A percentile compares a stretch with the other conserved stretches of the same genome.
Conservation (phyloP, 2,797 vertebrate genomes). For the Coranthus polyacanthus region DNA sequence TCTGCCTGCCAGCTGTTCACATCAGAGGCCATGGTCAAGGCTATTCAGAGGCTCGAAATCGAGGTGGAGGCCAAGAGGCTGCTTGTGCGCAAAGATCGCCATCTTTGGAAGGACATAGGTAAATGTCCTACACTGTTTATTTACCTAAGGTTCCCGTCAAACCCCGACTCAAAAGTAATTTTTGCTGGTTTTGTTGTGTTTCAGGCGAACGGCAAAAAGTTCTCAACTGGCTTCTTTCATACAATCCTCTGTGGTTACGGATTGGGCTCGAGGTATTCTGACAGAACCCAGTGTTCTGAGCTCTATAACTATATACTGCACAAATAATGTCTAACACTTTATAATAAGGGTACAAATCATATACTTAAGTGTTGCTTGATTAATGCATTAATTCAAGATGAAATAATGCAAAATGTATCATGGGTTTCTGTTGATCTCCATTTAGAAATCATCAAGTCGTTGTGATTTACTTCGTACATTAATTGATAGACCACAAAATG, state of each 20-base stretch:
- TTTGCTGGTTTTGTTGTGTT: neutral
- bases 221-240: slow-evolving; percentile 94
- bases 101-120: slow-evolving; percentile 98
- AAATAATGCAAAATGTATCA: no score
- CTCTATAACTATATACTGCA: neutral
- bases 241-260: slow-evolving; percentile 96
- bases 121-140: slow-evolving; percentile 38
- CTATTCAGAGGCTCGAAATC: slow-evolving; percentile 91
- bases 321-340: no score
- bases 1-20: slow-evolving; percentile 91
- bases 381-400: no score
- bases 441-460: no score
- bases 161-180: neutral
- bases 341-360: no score
- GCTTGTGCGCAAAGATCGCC: slow-evolving; percentile 92
- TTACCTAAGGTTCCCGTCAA: no score
- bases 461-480: no score
- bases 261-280: slow-evolving; percentile 93
- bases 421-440: no score
- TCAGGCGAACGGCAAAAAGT: slow-evolving; percentile 93
- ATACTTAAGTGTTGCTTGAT: no score
- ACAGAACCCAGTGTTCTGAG: neutral
- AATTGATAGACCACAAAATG: no score
- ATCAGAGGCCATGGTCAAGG: slow-evolving; percentile 88
- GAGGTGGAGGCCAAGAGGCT: slow-evolving; percentile 91